phyloP scores from a whole-genome alignment of 92 coral and sea anemone species.

The Muricea muricata region DNA sequence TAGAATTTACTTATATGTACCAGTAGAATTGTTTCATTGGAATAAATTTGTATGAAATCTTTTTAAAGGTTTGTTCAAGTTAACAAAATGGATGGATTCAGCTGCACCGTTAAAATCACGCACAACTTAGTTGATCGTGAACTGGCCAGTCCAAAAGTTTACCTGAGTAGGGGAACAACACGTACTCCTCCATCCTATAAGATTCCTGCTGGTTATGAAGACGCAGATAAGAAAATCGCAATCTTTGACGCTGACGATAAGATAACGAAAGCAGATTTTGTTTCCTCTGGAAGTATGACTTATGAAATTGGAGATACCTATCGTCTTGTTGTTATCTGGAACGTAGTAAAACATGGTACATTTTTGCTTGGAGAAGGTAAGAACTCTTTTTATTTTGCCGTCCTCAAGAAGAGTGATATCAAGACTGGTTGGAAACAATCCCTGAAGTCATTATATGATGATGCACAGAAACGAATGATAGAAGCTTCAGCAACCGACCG shows the following conservation, averaged over 20 bases:
- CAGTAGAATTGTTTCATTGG: too few species aligned
- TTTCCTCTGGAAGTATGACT: background rate
- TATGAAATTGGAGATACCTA: background rate
- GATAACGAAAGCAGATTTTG: background rate
- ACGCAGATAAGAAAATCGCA: background rate
- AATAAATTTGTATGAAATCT: background rate
- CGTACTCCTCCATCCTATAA: background rate
- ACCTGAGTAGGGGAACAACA: background rate
- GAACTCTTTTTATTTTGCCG: background rate
- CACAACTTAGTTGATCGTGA: background rate
- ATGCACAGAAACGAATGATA: background rate
- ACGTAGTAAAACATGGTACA: background rate
- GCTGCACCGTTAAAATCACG: background rate
- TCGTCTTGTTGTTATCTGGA: background rate
- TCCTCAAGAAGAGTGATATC: background rate
- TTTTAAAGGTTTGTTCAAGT: background rate
- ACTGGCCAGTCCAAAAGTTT: background rate
- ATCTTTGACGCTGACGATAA: background rate
- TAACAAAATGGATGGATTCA: constrained; percentile 1
- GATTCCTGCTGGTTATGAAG: background rate
- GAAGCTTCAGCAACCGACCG: background rate
- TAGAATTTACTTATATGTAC: too few species aligned
- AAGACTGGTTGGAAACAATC: background rate
- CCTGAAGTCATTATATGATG: background rate
- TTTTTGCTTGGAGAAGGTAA: background rate